These are phyloP conservation scores for Melanotaenia boesemani DNA, from an alignment of 2,797 vertebrate genomes.

Conservation along the genomic window DNA sequence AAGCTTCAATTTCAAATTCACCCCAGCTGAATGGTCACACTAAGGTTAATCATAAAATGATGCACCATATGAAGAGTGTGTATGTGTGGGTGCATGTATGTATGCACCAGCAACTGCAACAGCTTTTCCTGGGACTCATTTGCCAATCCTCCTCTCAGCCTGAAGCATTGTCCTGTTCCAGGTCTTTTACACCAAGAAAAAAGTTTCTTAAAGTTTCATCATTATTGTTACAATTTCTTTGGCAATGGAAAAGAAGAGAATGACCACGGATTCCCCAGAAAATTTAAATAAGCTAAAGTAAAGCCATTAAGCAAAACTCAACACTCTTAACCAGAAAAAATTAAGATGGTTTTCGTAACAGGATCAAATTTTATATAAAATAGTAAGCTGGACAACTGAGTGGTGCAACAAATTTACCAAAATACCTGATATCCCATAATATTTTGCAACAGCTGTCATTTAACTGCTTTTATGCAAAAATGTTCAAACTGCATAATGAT, in stretches of 20 bases:
- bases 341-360: too few species aligned
- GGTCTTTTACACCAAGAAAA: slow-evolving; percentile 28
- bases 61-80: slow-evolving; percentile 5
- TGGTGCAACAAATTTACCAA: slow-evolving; percentile 7
- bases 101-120: slow-evolving; percentile 27
- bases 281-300: too few species aligned
- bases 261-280: slow-evolving; percentile 4
- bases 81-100: background rate
- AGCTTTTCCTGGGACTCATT: slow-evolving; percentile 42
- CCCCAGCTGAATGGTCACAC: slow-evolving; percentile 46
- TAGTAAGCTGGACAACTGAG: background rate
- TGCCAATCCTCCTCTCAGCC: slow-evolving; percentile 44
- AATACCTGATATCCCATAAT: background rate
- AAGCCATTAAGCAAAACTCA: background rate
- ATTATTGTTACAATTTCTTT: slow-evolving; percentile 53
- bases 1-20: slow-evolving; percentile 28
- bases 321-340: too few species aligned
- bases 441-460: slow-evolving; percentile 4
- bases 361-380: background rate
- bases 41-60: slow-evolving; percentile 61
- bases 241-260: slow-evolving; percentile 48
- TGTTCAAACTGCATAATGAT: background rate
- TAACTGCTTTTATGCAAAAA: background rate
- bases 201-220: slow-evolving; percentile 73
- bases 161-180: slow-evolving; percentile 40